Evolutionary conservation across 1,140 invertebrate genomes (phyloP), one percentile per base, ranked within the genome.

Genomic region (Leguminivora glycinivorella): DNA sequence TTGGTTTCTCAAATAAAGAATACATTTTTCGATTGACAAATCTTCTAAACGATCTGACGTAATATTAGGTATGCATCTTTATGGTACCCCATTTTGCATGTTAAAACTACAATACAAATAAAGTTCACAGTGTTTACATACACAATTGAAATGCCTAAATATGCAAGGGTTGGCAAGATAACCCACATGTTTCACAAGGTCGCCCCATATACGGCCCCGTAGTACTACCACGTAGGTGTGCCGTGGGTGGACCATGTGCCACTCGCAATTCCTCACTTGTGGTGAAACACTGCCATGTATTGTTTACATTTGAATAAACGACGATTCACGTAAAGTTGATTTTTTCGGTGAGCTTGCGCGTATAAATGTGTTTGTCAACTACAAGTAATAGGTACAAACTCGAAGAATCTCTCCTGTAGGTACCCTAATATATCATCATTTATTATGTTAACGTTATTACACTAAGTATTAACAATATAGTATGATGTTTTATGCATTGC

Each of bases 191-290:
- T 52, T 22, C 14, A 52, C 47, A 52, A 52, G 47, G 47, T 22
- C 47, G 47, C 19, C 17, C 47, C 47, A 22, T 52, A 52, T 52
- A 52, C 19, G 47, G 47, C 17, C 17, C 2, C 47, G 47, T 52
- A 52, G 47, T 52, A 52, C 47, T 52, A 52, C 47, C 47, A 22
- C 47, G 47, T 52, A 52, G 47, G 47, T 52, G 47, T 52, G 7
- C 47, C 47, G 47, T 52, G 47, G 47, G 47, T 22, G 47, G 19
- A 52, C 19, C 47, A 10, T 5, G 19, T 19, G 47, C 5, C 17
- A 52, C 47, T 22, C 47, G 19, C 47, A 52, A 22, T 52, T 17
- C 19, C 7, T 52, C 17, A 52, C 19, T 19, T 52, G 47, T 22
- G 47, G 47, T n/a, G 47, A 52, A 52, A 52, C 47, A 22, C 7